phyloP scores from a whole-genome alignment of 2,113 vertebrate species.

The Morone chrysops region DNA sequence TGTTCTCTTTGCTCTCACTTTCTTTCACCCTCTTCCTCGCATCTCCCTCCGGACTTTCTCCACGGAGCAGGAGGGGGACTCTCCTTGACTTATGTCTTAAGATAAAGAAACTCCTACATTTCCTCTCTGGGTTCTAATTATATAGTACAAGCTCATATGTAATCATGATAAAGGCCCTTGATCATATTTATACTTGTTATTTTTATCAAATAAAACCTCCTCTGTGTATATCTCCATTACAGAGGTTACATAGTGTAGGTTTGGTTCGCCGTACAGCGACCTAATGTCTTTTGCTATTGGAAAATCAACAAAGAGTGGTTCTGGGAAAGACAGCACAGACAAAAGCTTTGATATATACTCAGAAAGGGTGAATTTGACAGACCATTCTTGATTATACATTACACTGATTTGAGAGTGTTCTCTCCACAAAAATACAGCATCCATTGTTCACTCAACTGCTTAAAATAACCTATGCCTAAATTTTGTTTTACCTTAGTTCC shows the following conservation, averaged over 20 bases:
- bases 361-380: neutral
- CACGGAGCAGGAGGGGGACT: neutral
- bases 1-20: constrained; percentile 27
- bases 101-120: neutral
- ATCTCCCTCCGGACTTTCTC: neutral
- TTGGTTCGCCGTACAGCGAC: neutral
- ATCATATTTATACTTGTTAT: neutral
- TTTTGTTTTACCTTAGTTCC: neutral
- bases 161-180: neutral
- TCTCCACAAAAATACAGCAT: neutral
- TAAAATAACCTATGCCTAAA: neutral
- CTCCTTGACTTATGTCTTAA: neutral
- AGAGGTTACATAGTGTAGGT: neutral
- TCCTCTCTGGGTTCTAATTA: neutral
- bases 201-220: neutral
- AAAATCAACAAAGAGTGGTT: too few relatives aligned
- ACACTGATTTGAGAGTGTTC: neutral
- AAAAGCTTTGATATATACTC: neutral
- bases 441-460: neutral
- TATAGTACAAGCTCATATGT: neutral
- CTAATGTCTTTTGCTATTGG: too few relatives aligned
- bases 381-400: neutral
- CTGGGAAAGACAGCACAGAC: neutral
- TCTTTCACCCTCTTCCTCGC: neutral
- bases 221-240: neutral